These are phyloP conservation scores for Stenurella melanura DNA, from an alignment of 2,888 invertebrate species.

Conservation along the genomic window DNA sequence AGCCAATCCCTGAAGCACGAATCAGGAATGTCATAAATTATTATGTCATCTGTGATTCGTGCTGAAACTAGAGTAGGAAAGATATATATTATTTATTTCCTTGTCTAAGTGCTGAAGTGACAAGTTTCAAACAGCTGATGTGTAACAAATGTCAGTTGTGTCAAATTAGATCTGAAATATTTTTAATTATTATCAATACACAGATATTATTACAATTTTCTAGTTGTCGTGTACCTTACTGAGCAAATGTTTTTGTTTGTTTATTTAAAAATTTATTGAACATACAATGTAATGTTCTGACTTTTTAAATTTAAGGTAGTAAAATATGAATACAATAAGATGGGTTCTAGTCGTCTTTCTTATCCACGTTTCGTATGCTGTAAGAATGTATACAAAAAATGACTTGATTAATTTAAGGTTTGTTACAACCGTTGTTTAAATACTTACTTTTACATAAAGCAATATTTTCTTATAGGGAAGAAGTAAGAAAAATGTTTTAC, in stretches of 20 bases:
- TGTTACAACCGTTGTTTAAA: constrained; percentile 11
- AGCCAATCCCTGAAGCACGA: too few relatives aligned
- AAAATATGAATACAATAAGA: constrained; percentile 8
- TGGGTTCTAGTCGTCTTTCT: constrained; percentile 27
- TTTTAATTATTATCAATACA: background rate
- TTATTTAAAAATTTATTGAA: too few relatives aligned
- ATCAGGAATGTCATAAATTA: too few relatives aligned
- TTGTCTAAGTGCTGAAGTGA: too few relatives aligned
- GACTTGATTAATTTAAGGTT: constrained; percentile 78
- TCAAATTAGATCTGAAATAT: background rate
- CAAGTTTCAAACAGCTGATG: too few relatives aligned
- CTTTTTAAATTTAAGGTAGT: background rate
- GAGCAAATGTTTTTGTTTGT: too few relatives aligned
- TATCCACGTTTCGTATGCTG: constrained; percentile 40
- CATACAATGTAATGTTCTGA: too few relatives aligned
- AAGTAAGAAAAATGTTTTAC: constrained; percentile 96
- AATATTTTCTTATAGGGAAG: constrained; percentile 79
- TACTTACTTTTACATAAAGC: constrained; percentile 1
- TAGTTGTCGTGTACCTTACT: too few relatives aligned
- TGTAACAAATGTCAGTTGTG: background rate
- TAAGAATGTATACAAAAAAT: constrained; percentile 75
- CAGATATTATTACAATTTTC: too few relatives aligned
- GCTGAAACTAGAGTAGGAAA: too few relatives aligned
- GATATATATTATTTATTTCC: too few relatives aligned
- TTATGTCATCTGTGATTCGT: too few relatives aligned